phyloP scores from a whole-genome alignment of 2,888 invertebrate genomes.

The Hemicrepidius hirtus region DNA sequence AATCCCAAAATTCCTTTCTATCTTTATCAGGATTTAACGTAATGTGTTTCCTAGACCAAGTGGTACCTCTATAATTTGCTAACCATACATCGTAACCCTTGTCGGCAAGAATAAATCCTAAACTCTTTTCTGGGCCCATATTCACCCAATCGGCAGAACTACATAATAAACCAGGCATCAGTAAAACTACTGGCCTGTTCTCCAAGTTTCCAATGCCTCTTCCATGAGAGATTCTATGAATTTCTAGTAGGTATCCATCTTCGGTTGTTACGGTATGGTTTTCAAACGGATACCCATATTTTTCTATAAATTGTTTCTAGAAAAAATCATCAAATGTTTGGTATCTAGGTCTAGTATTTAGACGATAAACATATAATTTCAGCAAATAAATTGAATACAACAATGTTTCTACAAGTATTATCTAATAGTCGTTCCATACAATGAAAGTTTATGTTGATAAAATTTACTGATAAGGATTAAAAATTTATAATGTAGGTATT shows the following conservation, averaged over 20 bases:
- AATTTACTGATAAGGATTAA: too few relatives aligned
- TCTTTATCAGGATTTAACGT: slow-evolving; percentile 66
- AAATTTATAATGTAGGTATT: too few relatives aligned
- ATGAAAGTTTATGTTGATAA: too few relatives aligned
- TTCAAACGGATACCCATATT: slow-evolving; percentile 69
- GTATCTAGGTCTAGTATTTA: too few relatives aligned
- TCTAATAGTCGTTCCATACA: too few relatives aligned
- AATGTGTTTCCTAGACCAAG: slow-evolving; percentile 74
- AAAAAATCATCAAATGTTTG: slow-evolving; percentile 22
- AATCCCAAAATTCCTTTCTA: slow-evolving; percentile 69
- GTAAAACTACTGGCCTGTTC: slow-evolving; percentile 75
- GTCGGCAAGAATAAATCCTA: slow-evolving; percentile 71
- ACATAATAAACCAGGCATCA: slow-evolving; percentile 86
- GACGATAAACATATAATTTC: too few relatives aligned
- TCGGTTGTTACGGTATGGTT: slow-evolving; percentile 70
- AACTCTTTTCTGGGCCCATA: slow-evolving; percentile 76
- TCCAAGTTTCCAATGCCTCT: slow-evolving; percentile 54
- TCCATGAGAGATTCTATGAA: slow-evolving; percentile 68
- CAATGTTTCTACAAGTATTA: too few relatives aligned
- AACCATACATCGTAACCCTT: slow-evolving; percentile 76
- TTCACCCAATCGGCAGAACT: slow-evolving; percentile 85
- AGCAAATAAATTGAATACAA: too few relatives aligned
- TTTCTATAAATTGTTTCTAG: slow-evolving; percentile 68
- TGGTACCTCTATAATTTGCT: slow-evolving; percentile 77
- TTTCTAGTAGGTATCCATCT: slow-evolving; percentile 71